These are phyloP conservation scores for Dilophus febrilis DNA, from an alignment of 2,888 invertebrate species.

Conservation along the genomic window DNA sequence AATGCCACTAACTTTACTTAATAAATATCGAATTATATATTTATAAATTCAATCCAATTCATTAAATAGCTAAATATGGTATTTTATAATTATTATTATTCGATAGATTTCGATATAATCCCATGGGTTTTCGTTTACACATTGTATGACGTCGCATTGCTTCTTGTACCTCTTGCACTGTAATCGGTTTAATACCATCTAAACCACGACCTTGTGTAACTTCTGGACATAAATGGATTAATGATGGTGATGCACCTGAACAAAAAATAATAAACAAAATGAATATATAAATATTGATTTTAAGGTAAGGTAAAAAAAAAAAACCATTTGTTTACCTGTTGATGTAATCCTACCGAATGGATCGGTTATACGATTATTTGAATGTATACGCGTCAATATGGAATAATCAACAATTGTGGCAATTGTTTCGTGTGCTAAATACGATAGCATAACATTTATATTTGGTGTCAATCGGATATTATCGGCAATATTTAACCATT, in stretches of 20 bases:
- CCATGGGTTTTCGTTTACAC: constrained; percentile 21
- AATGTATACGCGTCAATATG: constrained; percentile 62
- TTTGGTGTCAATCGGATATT: constrained; percentile 42
- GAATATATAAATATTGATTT: neutral
- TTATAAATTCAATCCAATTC: too few relatives aligned
- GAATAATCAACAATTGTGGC: constrained; percentile 77
- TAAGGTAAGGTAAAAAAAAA: neutral
- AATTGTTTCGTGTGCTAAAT: constrained; percentile 78
- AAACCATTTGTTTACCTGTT: constrained; percentile 16
- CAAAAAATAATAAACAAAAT: neutral
- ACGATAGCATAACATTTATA: constrained; percentile 63
- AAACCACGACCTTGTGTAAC: constrained; percentile 36
- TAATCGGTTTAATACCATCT: constrained; percentile 52
- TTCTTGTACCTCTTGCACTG: constrained; percentile 66
- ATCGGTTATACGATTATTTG: constrained; percentile 46
- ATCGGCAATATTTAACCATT: constrained; percentile 44
- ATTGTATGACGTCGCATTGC: constrained; percentile 49
- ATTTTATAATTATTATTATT: constrained; percentile 23
- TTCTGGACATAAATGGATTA: constrained; percentile 30
- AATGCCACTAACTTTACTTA: too few relatives aligned
- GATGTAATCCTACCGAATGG: constrained; percentile 45
- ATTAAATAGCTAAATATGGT: constrained; percentile 23
- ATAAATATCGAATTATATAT: too few relatives aligned
- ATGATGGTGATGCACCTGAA: constrained; percentile 18
- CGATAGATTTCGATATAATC: constrained; percentile 22